phyloP scores from a whole-genome alignment of 1,140 invertebrate genomes.

The Hesperophylax magnus region DNA sequence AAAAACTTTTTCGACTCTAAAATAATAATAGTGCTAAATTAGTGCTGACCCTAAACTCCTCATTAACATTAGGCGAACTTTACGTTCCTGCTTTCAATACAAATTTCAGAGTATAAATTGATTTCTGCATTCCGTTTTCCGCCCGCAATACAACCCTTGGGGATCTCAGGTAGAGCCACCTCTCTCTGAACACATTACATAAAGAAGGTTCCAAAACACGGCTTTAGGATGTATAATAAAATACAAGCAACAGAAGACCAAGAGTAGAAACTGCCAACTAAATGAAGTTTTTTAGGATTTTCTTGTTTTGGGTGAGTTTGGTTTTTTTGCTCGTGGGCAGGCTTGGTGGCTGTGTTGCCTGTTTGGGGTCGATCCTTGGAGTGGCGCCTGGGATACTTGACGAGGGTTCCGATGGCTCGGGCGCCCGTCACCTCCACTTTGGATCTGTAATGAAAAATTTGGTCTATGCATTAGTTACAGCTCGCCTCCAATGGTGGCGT shows the following conservation, averaged over 20 bases:
- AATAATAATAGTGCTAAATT: background rate
- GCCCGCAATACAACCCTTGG: conserved; percentile 5
- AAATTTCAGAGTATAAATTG: conserved; percentile 27
- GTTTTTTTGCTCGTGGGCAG: background rate
- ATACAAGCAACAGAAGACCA: background rate
- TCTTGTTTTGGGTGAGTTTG: background rate
- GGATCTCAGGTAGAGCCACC: conserved; percentile 27
- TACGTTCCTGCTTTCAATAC: conserved; percentile 7
- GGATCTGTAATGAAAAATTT: conserved; percentile 36
- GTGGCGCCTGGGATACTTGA: conserved; percentile 35
- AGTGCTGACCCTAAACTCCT: background rate
- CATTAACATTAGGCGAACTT: conserved; percentile 16
- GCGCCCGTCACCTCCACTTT: conserved; percentile 39
- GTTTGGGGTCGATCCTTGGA: background rate
- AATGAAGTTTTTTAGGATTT: background rate
- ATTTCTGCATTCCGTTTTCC: conserved; percentile 36
- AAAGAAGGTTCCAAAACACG: background rate
- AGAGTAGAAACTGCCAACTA: background rate
- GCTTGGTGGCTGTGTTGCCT: background rate
- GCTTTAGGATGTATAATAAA: background rate
- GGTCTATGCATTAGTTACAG: conserved; percentile 34
- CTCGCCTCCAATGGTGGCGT: conserved; percentile 24
- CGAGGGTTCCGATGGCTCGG: conserved; percentile 24
- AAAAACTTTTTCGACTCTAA: conserved; percentile 4
- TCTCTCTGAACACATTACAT: conserved; percentile 2